phyloP scores from a whole-genome alignment of 2,888 invertebrate species.

The Yponomeuta sedellus region DNA sequence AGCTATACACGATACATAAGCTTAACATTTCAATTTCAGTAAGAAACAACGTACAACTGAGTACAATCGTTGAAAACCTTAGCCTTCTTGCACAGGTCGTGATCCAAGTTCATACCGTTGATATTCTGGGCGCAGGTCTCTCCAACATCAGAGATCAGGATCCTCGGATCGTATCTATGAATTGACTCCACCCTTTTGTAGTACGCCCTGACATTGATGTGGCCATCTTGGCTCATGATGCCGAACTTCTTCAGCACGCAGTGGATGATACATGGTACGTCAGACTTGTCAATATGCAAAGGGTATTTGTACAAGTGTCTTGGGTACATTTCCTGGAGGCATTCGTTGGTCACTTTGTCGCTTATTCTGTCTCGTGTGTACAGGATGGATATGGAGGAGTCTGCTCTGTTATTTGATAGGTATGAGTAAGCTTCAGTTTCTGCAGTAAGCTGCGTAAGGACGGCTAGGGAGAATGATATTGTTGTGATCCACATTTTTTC shows the following conservation, averaged over 20 bases:
- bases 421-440: not conserved
- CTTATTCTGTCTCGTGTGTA: conserved; percentile 62
- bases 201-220: conserved; percentile 61
- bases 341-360: conserved; percentile 54
- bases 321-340: conserved; percentile 65
- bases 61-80: conserved; percentile 70
- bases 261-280: conserved; percentile 65
- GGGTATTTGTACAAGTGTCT: conserved; percentile 62
- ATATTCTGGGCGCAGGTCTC: conserved; percentile 67
- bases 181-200: conserved; percentile 62
- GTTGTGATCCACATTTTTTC: not conserved
- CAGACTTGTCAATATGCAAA: conserved; percentile 55
- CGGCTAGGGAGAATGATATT: not conserved
- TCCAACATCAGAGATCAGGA: conserved; percentile 66
- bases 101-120: conserved; percentile 63
- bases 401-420: conserved; percentile 35
- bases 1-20: not conserved
- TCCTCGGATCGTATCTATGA: conserved; percentile 62
- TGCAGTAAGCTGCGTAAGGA: not conserved
- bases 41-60: conserved; percentile 59
- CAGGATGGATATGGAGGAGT: conserved; percentile 56
- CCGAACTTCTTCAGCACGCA: conserved; percentile 68
- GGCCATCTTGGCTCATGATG: conserved; percentile 64
- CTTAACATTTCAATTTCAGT: not conserved
- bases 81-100: conserved; percentile 67